phyloP scores from a whole-genome alignment of 2,888 invertebrate species.

The Helobdella robusta region DNA sequence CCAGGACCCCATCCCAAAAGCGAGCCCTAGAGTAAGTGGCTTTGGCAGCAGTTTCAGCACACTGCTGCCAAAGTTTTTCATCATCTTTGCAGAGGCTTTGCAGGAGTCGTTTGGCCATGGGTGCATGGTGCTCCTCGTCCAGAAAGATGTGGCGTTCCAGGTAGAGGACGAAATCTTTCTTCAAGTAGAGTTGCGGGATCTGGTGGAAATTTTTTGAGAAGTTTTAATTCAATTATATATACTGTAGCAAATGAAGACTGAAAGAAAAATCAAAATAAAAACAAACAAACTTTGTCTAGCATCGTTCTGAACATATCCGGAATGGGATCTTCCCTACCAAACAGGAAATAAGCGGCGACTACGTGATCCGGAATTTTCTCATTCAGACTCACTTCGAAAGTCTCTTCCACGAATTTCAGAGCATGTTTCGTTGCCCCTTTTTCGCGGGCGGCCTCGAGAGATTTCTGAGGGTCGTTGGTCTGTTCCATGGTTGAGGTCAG shows the following conservation, averaged over 20 bases:
- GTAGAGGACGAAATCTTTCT: slow-evolving; percentile 8
- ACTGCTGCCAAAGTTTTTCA: neutral
- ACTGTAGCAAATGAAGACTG: neutral
- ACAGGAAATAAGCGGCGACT: slow-evolving; percentile 14
- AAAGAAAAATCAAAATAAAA: neutral
- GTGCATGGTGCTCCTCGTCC: slow-evolving; percentile 9
- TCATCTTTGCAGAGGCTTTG: slow-evolving; percentile 6
- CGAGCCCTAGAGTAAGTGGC: neutral
- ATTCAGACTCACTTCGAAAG: neutral
- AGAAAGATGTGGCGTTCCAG: slow-evolving; percentile 5
- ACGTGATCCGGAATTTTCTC: neutral
- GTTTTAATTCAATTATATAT: neutral
- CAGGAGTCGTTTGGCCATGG: slow-evolving; percentile 1
- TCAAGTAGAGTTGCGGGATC: slow-evolving; percentile 2
- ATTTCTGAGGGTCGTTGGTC: neutral
- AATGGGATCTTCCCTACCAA: slow-evolving; percentile 1
- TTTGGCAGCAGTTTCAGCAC: neutral
- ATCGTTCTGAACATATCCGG: slow-evolving; percentile 13
- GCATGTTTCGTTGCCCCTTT: neutral
- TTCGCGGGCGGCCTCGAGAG: neutral
- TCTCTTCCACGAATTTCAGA: slow-evolving; percentile 1
- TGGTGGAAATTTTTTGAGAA: neutral
- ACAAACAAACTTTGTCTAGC: neutral
- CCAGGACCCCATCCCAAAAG: slow-evolving; percentile 8
- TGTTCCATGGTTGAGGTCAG: neutral